These are phyloP conservation scores for Polydrusus tereticollis DNA, from an alignment of 2,888 invertebrate genomes.

Conservation along the genomic window DNA sequence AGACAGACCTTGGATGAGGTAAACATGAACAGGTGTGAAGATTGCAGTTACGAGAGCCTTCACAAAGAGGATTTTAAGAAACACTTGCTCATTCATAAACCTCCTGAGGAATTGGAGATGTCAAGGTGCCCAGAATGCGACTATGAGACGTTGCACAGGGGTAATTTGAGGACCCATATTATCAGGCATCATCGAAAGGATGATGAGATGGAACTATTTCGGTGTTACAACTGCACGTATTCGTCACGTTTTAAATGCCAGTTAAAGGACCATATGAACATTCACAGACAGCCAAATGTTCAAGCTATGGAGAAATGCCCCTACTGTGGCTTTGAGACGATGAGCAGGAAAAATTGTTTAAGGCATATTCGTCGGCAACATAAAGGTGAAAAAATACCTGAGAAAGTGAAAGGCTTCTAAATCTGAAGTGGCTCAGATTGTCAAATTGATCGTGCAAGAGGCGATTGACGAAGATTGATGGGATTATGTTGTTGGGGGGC, in stretches of 20 bases:
- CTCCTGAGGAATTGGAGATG: not conserved
- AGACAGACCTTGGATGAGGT: not conserved
- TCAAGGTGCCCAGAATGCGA: not conserved
- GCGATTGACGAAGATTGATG: too few species aligned
- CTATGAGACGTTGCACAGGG: not conserved
- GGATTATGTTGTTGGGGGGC: too few species aligned
- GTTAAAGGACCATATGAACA: not conserved
- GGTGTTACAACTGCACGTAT: not conserved
- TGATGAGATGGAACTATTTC: not conserved
- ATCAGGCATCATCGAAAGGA: not conserved
- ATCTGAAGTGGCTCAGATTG: too few species aligned
- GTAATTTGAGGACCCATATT: not conserved
- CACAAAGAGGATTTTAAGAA: not conserved
- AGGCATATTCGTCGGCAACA: not conserved
- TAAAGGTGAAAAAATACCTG: too few species aligned
- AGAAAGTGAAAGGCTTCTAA: too few species aligned
- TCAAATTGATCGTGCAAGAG: too few species aligned
- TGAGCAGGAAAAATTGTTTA: not conserved
- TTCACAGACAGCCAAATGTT: not conserved
- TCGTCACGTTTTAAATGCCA: not conserved
- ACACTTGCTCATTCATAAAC: not conserved
- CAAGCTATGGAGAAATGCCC: not conserved
- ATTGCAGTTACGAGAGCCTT: not conserved
- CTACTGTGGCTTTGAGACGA: not conserved
- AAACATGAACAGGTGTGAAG: not conserved